Percentiles rank a stretch among this genome's conserved stretches.
phyloP scores from a whole-genome alignment of 2,888 invertebrate species.

The Epirrhoe tristata region DNA sequence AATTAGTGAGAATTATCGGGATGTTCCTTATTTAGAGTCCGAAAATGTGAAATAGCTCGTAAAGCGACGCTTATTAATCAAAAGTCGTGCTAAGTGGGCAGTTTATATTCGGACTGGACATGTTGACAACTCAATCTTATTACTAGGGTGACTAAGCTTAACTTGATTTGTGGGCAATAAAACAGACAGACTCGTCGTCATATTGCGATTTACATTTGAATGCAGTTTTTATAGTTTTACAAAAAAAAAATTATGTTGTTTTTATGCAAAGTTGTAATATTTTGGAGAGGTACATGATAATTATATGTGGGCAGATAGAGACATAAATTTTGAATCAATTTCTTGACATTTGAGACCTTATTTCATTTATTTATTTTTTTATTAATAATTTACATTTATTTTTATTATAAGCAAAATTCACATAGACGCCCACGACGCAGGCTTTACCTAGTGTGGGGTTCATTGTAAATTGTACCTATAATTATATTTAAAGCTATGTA shows the following conservation, averaged over 20 bases:
- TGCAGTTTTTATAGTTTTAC: slow-evolving; percentile 31
- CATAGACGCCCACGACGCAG: too few species aligned
- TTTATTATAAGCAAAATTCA: too few species aligned
- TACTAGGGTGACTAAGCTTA: slow-evolving; percentile 50
- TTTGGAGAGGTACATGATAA: slow-evolving; percentile 1
- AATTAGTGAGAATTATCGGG: slow-evolving; percentile 58
- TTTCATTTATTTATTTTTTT: too few species aligned
- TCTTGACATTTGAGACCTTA: background rate
- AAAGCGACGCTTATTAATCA: slow-evolving; percentile 71
- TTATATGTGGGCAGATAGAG: background rate
- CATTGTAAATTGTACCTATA: too few species aligned
- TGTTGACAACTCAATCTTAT: slow-evolving; percentile 79
- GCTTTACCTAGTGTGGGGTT: too few species aligned
- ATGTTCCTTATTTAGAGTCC: slow-evolving; percentile 55
- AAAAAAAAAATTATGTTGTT: slow-evolving; percentile 12
- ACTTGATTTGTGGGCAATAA: slow-evolving; percentile 52
- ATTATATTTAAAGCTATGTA: too few species aligned
- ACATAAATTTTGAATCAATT: background rate
- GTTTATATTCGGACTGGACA: slow-evolving; percentile 73
- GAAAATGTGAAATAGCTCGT: slow-evolving; percentile 65
- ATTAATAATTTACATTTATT: too few species aligned
- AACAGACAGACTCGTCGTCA: slow-evolving; percentile 32
- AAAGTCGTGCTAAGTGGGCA: slow-evolving; percentile 67
- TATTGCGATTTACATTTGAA: slow-evolving; percentile 37
- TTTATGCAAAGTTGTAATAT: slow-evolving; percentile 14